phyloP scores from a whole-genome alignment of 2,113 vertebrate genomes.

The Lagenorhynchus albirostris region DNA sequence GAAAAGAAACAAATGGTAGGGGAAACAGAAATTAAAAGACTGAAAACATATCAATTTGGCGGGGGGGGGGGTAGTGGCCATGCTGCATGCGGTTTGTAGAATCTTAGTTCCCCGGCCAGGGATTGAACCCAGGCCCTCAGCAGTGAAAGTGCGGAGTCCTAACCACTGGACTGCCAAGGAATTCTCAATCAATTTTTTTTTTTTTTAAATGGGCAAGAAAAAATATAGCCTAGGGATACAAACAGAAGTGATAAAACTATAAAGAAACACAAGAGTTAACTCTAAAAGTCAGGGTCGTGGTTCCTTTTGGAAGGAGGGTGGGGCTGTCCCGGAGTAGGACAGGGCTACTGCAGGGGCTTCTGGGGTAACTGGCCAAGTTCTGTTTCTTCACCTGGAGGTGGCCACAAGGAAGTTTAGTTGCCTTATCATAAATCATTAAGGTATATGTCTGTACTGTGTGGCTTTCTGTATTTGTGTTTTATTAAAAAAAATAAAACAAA shows the following conservation, averaged over 20 bases:
- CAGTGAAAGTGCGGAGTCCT: neutral
- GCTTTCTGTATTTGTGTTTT: neutral
- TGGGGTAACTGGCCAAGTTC: neutral
- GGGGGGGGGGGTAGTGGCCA: neutral
- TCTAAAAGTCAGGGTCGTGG: fast-evolving
- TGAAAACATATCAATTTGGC: neutral
- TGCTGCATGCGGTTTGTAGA: neutral
- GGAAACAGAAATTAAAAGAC: neutral
- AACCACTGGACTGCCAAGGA: neutral
- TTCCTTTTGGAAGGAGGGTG: neutral
- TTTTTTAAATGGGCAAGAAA: neutral
- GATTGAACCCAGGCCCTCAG: neutral
- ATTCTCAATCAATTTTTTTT: neutral
- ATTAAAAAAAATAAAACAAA: neutral
- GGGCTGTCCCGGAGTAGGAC: neutral
- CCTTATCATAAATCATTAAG: neutral
- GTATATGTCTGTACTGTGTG: neutral
- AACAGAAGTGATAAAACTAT: neutral
- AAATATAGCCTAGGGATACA: neutral
- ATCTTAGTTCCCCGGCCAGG: neutral
- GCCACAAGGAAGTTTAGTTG: neutral
- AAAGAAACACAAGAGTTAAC: neutral
- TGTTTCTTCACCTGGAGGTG: neutral
- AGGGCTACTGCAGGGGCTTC: neutral
- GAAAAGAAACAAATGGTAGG: neutral